These are phyloP conservation scores for Aythya baeri DNA, from an alignment of 2,113 vertebrate species.

Conservation along the genomic window DNA sequence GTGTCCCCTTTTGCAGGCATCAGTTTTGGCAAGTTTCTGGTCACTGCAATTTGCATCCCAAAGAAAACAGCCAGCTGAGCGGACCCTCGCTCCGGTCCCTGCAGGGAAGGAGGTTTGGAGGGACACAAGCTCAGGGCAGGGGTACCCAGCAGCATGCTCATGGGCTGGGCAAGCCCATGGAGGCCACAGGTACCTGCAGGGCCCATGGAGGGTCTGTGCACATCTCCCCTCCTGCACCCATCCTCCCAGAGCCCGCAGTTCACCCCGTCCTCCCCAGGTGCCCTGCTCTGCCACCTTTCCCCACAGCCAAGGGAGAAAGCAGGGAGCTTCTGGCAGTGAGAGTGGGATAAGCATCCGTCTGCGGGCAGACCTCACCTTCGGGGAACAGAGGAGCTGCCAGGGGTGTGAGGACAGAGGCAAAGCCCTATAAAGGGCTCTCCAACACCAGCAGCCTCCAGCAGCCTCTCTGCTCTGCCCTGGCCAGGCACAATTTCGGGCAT, in stretches of 20 bases:
- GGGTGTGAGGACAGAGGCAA: accelerated
- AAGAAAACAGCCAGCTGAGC: neutral
- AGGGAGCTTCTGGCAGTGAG: neutral
- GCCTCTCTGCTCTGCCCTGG: neutral
- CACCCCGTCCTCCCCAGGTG: neutral
- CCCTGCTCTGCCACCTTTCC: neutral
- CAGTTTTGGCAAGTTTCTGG: neutral
- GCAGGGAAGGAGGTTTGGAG: neutral
- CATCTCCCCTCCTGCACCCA: neutral
- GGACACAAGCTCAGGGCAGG: neutral
- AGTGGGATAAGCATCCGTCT: neutral
- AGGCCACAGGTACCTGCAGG: accelerated
- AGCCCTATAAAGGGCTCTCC: neutral
- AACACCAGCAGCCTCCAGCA: neutral
- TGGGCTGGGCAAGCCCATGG: neutral
- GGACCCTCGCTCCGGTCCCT: neutral
- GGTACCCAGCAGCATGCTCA: neutral
- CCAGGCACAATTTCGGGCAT: neutral
- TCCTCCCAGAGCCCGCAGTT: neutral
- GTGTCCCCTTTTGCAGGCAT: neutral
- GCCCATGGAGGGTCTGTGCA: accelerated
- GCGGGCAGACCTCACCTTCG: accelerated
- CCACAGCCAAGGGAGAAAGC: neutral
- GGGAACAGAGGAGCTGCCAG: neutral
- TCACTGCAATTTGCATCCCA: neutral